Evolutionary conservation across 2,888 invertebrate genomes (phyloP).

Genomic region (Asteroscopus sphinx): DNA sequence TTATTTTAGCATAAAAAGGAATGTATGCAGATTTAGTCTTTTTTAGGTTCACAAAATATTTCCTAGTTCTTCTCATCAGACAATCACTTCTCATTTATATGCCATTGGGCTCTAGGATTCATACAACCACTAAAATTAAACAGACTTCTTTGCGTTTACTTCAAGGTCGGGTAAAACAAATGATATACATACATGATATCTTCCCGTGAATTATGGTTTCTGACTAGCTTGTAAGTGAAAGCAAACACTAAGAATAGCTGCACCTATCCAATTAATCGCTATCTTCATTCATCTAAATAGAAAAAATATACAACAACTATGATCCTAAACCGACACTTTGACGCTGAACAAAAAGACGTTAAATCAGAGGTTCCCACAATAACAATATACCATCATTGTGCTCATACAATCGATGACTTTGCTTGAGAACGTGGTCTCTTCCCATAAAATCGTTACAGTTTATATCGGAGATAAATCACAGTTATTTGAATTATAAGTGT

Average conservation of each 20-base stretch:
- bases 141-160: too few relatives aligned
- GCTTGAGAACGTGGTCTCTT: conserved; percentile 37
- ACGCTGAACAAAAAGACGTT: conserved; percentile 31
- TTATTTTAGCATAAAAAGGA: too few relatives aligned
- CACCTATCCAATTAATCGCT: conserved; percentile 23
- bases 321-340: conserved; percentile 29
- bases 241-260: conserved; percentile 22
- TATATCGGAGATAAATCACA: neutral
- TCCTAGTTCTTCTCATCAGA: too few relatives aligned
- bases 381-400: conserved; percentile 32
- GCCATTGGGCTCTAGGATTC: too few relatives aligned
- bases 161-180: too few relatives aligned
- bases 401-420: conserved; percentile 46
- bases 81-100: too few relatives aligned
- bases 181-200: too few relatives aligned
- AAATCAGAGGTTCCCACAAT: conserved; percentile 36
- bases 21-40: too few relatives aligned
- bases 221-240: conserved; percentile 32
- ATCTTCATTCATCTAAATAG: conserved; percentile 24
- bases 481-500: neutral
- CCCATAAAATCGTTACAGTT: conserved; percentile 27
- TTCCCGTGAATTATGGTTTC: too few relatives aligned
- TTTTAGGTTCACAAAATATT: too few relatives aligned
- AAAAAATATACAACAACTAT: conserved; percentile 11
- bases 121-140: too few relatives aligned